These are phyloP conservation scores for Synodontis membranacea DNA, from an alignment of 2,113 vertebrate genomes.

Conservation along the genomic window DNA sequence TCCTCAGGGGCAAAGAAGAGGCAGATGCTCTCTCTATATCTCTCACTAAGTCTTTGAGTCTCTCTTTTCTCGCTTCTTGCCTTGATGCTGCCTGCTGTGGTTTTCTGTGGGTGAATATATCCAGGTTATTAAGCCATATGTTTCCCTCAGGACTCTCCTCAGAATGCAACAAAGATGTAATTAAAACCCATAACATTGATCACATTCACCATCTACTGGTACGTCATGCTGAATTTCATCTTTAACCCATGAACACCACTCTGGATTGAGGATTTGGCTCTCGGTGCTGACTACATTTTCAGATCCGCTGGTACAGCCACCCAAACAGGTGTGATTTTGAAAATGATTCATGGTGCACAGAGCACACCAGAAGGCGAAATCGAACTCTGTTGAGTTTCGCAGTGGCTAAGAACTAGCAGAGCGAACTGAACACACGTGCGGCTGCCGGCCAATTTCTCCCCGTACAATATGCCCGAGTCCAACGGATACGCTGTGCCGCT, in stretches of 20 bases:
- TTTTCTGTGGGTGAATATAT: conserved; percentile 16
- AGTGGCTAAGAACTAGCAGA: conserved; percentile 5
- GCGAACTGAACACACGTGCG: conserved; percentile 21
- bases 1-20: conserved; percentile 50
- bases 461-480: conserved; percentile 31
- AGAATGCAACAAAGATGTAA: conserved; percentile 34
- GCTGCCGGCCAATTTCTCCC: conserved; percentile 34
- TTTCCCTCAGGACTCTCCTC: conserved; percentile 17
- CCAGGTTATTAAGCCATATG: conserved; percentile 31
- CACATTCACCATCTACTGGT: no score
- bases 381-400: neutral
- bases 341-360: conserved; percentile 32
- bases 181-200: conserved; percentile 19
- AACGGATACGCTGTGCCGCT: neutral
- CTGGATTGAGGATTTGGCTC: neutral
- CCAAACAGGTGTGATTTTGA: conserved; percentile 32
- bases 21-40: conserved; percentile 33
- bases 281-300: neutral
- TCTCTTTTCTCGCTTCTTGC: neutral
- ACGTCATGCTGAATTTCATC: neutral
- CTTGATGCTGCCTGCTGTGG: neutral
- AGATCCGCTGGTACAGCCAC: conserved; percentile 13
- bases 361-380: conserved; percentile 22
- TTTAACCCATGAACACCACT: neutral
- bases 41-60: conserved; percentile 22